These are phyloP conservation scores for Anthoscopus minutus DNA, from an alignment of 2,113 vertebrate species.

Conservation along the genomic window DNA sequence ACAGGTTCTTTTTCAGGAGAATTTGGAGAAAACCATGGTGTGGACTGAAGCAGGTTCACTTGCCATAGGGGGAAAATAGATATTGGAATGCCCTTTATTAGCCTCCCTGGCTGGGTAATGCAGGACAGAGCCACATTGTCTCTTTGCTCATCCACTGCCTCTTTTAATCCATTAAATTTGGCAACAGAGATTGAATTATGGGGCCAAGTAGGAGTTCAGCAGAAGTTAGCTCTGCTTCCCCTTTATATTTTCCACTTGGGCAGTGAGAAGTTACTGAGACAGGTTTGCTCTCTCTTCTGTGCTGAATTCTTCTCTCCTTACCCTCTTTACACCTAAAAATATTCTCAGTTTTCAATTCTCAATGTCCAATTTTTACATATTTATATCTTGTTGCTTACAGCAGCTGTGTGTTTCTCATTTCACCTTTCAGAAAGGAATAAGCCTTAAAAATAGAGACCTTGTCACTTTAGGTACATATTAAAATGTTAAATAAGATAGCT, in stretches of 20 bases:
- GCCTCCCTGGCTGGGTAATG: neutral
- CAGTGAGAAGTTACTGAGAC: neutral
- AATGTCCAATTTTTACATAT: neutral
- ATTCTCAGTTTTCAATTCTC: too few relatives aligned
- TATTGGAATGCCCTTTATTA: neutral
- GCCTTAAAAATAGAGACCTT: neutral
- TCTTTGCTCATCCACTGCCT: neutral
- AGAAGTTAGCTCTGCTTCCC: neutral
- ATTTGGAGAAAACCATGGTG: neutral
- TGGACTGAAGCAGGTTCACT: neutral
- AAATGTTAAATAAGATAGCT: neutral
- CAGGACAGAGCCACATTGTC: neutral
- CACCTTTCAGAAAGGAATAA: neutral
- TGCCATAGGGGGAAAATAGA: neutral
- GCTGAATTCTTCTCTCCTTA: neutral
- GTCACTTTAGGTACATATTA: neutral
- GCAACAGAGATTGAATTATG: neutral
- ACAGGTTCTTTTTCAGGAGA: neutral
- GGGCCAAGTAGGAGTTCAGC: neutral
- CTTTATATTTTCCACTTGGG: neutral
- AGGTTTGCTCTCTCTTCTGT: neutral
- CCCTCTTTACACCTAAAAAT: neutral
- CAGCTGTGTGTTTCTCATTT: neutral
- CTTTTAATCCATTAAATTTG: neutral
- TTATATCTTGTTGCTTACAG: neutral